Base-by-base conservation (phyloP, 2,888 invertebrate species). In the Ennomos quercinarius region DNA sequence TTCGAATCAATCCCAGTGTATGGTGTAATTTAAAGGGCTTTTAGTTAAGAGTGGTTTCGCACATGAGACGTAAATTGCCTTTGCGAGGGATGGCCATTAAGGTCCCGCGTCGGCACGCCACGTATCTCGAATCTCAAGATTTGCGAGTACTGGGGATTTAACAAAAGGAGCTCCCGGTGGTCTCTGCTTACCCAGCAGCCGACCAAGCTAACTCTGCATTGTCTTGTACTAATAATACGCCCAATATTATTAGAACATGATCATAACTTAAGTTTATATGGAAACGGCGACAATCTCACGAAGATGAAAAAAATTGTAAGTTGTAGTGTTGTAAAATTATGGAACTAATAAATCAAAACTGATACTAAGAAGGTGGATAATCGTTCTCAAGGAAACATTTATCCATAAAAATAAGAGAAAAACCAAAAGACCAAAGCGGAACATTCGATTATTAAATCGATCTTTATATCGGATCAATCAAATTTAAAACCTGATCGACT, bases 401-500 rank as follows among this genome's bases (percentile, higher is more conserved):
- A 87, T 84, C 84, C 80, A 85, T 68, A 84, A 86, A 86, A 85
- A 82, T 76, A 78, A 84, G 78, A 84, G 83, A 83, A 84, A 83
- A 84, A 77, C 80, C 77, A 80, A 76, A 77, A 77, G 74, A 77
- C 77, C 76, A 81, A 84, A 87, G 81, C 84, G 83, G 84, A 87
- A 89, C 86, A 89, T 82, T 83, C 81, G 83, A 85, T 90, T 88
- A 90, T 87, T 87, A 90, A 92, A 89, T 89, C 87, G 91, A 90
- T 91, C 86, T 89, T 90, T 86, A 87, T 89, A 90, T 91, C 90
- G 89, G 91, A 91, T 91, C 89, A 92, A 92, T 92, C 92, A 91
- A 91, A 91, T 90, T 91, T 88, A 86, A 91, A 90, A 88, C 87
- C 83, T 87, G 89, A 91, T 91, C 86, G 85, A 87, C 81, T 88